A percentile compares a stretch with the other conserved stretches of the same genome.
phyloP scores from a whole-genome alignment of 2,888 invertebrate genomes.

The Dusona sp. region DNA sequence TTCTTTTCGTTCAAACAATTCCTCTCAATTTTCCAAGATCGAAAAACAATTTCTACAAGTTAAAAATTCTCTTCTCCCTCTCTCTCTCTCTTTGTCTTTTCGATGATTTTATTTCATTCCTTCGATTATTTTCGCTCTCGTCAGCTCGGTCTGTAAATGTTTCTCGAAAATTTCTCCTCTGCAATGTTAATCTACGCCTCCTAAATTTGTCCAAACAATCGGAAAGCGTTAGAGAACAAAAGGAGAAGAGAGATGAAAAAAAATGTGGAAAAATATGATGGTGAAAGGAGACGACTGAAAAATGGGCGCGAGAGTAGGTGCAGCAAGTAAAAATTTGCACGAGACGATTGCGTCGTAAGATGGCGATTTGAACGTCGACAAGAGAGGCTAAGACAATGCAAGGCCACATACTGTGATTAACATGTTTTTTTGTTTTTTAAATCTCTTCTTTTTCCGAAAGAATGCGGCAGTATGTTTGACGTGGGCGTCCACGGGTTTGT shows the following conservation, averaged over 20 bases:
- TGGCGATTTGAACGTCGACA: constrained; percentile 29
- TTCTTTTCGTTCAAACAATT: no score
- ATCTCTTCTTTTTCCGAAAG: background rate
- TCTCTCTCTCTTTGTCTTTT: background rate
- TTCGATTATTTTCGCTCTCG: constrained; percentile 16
- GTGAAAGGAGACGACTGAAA: constrained; percentile 63
- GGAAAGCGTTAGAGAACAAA: constrained; percentile 32
- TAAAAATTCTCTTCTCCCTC: no score
- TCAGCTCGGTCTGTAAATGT: constrained; percentile 72
- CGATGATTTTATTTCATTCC: constrained; percentile 66
- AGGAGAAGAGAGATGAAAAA: constrained; percentile 15
- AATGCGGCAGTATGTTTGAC: constrained; percentile 21
- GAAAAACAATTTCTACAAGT: no score
- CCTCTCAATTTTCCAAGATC: no score
- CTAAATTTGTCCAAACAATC: constrained; percentile 58
- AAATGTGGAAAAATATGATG: constrained; percentile 21
- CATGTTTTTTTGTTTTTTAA: background rate
- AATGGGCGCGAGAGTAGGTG: constrained; percentile 57
- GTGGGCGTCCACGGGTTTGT: constrained; percentile 48
- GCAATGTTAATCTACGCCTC: constrained; percentile 60
- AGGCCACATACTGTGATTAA: constrained; percentile 43
- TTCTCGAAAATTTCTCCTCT: constrained; percentile 40
- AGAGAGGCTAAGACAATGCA: constrained; percentile 52
- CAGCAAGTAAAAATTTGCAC: constrained; percentile 30
- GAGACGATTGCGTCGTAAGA: constrained; percentile 33